These are phyloP conservation scores for Orientallactaga sibirica DNA, from an alignment of 2,797 vertebrate species.

Conservation along the genomic window DNA sequence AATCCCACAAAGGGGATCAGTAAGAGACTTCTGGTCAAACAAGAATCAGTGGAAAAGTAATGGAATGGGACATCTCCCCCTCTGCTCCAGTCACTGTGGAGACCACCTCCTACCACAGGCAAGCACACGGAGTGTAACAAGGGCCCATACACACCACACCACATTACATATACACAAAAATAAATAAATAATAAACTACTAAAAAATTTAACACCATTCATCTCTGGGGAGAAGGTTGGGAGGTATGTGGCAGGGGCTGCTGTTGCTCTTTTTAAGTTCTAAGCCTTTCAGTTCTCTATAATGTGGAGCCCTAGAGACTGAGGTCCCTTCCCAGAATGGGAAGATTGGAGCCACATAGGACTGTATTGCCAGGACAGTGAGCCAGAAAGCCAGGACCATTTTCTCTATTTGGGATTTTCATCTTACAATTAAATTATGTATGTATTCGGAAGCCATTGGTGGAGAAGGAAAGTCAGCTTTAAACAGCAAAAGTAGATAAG, in stretches of 20 bases:
- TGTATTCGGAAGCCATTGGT: background rate
- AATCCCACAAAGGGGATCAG: no score
- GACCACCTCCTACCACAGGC: no score
- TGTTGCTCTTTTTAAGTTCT: background rate
- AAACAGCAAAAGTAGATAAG: background rate
- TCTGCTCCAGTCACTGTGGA: no score
- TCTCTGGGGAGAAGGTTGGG: background rate
- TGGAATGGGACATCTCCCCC: no score
- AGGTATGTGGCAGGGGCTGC: background rate
- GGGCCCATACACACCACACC: no score
- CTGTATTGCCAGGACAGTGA: no score
- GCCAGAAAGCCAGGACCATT: background rate
- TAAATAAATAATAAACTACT: no score
- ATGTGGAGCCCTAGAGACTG: background rate
- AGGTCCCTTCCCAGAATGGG: background rate
- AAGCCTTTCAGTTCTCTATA: background rate
- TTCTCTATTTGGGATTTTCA: background rate
- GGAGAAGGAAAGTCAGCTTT: background rate
- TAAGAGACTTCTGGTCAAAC: no score
- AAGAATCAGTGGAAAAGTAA: no score
- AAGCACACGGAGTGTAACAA: no score
- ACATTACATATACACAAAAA: no score
- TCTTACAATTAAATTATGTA: background rate
- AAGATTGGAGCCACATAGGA: fast-evolving
- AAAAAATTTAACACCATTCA: background rate